Conservation (phyloP, 2,888 invertebrate species). For the Endotricha flammealis region DNA sequence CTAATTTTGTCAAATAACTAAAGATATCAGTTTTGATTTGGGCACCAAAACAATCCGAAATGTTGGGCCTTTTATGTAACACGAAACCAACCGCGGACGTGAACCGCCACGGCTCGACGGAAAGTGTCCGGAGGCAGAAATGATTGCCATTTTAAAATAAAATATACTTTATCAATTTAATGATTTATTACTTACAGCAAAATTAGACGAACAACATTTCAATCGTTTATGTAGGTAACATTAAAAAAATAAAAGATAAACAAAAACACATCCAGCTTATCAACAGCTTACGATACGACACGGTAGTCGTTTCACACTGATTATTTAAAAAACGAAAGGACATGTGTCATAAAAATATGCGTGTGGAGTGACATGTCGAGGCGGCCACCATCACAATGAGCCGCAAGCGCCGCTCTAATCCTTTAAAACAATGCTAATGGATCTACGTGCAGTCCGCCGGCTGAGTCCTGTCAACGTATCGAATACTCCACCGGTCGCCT, state of each 20-base stretch:
- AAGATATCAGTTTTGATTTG: conserved; percentile 66
- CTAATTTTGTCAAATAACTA: conserved; percentile 64
- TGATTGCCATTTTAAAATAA: conserved; percentile 31
- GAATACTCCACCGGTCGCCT: conserved; percentile 52
- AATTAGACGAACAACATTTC: conserved; percentile 7
- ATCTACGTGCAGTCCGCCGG: conserved; percentile 62
- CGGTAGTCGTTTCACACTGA: conserved; percentile 70
- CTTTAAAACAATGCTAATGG: conserved; percentile 78
- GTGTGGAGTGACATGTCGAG: conserved; percentile 51
- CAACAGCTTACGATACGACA: conserved; percentile 46
- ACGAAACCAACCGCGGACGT: conserved; percentile 54
- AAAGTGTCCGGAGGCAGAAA: conserved; percentile 40
- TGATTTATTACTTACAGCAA: conserved; percentile 18
- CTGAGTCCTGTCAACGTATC: conserved; percentile 67
- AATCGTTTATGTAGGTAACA: neutral
- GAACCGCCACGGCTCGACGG: conserved; percentile 38
- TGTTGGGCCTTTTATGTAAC: conserved; percentile 66
- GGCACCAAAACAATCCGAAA: conserved; percentile 58
- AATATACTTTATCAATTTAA: conserved; percentile 20
- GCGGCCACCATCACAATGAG: conserved; percentile 41
- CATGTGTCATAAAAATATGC: conserved; percentile 74
- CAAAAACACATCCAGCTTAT: conserved; percentile 37
- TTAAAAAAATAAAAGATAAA: conserved; percentile 17
- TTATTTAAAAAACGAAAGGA: conserved; percentile 52
- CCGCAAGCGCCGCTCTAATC: conserved; percentile 68